These are phyloP conservation scores for Trichopria drosophilae DNA, from an alignment of 2,888 invertebrate genomes.

Conservation along the genomic window DNA sequence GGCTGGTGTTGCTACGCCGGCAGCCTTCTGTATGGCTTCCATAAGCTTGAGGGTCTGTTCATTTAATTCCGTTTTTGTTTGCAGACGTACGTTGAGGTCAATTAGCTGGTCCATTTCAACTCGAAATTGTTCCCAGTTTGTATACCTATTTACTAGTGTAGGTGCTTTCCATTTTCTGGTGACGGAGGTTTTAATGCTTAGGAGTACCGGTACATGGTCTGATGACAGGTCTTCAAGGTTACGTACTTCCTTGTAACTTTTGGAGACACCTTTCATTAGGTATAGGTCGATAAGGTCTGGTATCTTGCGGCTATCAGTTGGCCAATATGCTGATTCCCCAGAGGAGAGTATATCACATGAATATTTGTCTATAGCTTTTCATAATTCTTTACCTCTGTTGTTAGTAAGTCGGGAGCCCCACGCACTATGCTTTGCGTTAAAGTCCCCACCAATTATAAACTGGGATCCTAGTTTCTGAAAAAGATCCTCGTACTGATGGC, in stretches of 20 bases:
- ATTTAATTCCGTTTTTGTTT: background rate
- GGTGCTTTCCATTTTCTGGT: background rate
- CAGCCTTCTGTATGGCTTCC: too few species aligned
- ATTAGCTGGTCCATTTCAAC: background rate
- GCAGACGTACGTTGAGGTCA: background rate
- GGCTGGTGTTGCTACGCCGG: background rate
- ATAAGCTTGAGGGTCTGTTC: background rate
- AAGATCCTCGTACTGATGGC: constrained; percentile 17
- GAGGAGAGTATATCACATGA: constrained; percentile 18
- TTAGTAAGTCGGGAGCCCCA: constrained; percentile 34
- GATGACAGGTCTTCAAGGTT: constrained; percentile 36
- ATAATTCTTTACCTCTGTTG: constrained; percentile 13
- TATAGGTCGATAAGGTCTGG: constrained; percentile 41
- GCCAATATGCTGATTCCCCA: constrained; percentile 30
- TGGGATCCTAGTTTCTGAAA: background rate
- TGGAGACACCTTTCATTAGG: constrained; percentile 31
- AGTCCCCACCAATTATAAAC: constrained; percentile 3
- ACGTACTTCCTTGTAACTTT: constrained; percentile 26
- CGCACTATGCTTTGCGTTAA: constrained; percentile 28
- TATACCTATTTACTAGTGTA: background rate
- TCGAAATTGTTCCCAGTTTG: constrained; percentile 1
- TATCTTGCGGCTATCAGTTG: too few species aligned
- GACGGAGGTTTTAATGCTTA: constrained; percentile 26
- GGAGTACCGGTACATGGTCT: constrained; percentile 37
- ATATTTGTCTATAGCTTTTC: background rate